A percentile compares a stretch with the other conserved stretches of the same genome.
These are phyloP conservation scores for Buceros bicornis DNA, from an alignment of 2,797 vertebrate genomes.

Conservation along the genomic window DNA sequence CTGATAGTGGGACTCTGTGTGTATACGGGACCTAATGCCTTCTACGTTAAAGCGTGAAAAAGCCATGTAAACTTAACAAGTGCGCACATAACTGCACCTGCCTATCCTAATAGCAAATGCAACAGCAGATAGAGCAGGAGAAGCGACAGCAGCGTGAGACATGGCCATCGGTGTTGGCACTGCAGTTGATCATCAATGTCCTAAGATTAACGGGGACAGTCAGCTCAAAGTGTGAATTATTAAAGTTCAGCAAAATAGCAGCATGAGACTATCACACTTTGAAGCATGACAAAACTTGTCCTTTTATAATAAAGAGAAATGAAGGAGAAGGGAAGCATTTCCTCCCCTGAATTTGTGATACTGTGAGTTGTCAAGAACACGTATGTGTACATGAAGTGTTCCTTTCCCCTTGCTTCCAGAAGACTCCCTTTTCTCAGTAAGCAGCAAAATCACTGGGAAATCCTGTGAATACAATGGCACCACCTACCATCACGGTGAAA, in stretches of 20 bases:
- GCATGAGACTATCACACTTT: background rate
- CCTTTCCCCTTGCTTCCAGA: conserved; percentile 69
- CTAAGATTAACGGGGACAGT: background rate
- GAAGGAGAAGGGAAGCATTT: background rate
- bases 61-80: background rate
- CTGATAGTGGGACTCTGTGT: background rate
- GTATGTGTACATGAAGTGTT: conserved; percentile 1
- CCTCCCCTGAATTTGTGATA: background rate
- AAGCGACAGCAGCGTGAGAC: background rate
- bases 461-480: conserved; percentile 84
- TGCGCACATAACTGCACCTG: background rate
- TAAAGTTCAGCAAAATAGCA: background rate
- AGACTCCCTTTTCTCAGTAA: conserved; percentile 75
- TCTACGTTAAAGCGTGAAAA: background rate
- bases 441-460: conserved; percentile 78
- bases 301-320: background rate
- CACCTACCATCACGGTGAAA: conserved; percentile 82
- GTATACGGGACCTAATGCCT: background rate
- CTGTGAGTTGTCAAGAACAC: background rate
- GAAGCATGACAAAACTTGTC: background rate
- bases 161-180: background rate
- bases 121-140: background rate
- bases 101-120: background rate
- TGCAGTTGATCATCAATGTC: background rate
- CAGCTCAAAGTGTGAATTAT: background rate